Evolutionary conservation across 2,888 invertebrate species (phyloP), one percentile per base, ranked within the genome.

Genomic region (Amphipyra berbera): DNA sequence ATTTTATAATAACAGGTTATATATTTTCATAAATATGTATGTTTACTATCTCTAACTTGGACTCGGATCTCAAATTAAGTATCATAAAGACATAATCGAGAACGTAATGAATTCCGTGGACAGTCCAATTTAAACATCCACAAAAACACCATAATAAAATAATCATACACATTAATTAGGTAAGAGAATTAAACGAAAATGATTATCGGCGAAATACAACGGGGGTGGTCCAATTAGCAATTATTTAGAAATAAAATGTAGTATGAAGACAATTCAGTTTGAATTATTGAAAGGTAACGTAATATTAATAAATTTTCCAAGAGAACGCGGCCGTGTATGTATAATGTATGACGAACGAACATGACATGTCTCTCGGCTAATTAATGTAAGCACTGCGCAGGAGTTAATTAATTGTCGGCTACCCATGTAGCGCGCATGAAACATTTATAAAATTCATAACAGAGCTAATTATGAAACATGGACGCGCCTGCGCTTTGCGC

Each of bases 381-480:
- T 93, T 91, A 94, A 93, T 92, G 88, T 91, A 93, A 94, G 90
- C 92, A 85, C 82, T 87, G 90, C 86, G 85, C 89, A 85, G 84
- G 88, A 90, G 90, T 88, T 94, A 93, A 94, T 93, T 94, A 93
- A 94, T 90, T 94, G 93, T 90, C 89, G 90, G 87, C 88, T 88
- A 86, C 87, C 85, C 88, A 85, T 85, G 88, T 81, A 87, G 86
- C 80, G 86, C 84, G 85, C 91, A 93, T 93, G 92, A 93, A 93
- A 93, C 90, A 94, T 94, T 93, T 92, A 94, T 94, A 90, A 88
- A 93, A 92, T 92, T 94, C 94, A 94, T 94, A 94, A 93, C 94
- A 89, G 84, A 82, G 86, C 90, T 93, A 92, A 91, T 92, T 92
- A 90, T 90, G 91, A 92, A 90, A 87, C 88, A 87, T 88, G 87